These are phyloP conservation scores for Strongylocentrotus purpuratus DNA, from an alignment of 35 echinoderm and acorn worm genomes.

Conservation along the genomic window DNA sequence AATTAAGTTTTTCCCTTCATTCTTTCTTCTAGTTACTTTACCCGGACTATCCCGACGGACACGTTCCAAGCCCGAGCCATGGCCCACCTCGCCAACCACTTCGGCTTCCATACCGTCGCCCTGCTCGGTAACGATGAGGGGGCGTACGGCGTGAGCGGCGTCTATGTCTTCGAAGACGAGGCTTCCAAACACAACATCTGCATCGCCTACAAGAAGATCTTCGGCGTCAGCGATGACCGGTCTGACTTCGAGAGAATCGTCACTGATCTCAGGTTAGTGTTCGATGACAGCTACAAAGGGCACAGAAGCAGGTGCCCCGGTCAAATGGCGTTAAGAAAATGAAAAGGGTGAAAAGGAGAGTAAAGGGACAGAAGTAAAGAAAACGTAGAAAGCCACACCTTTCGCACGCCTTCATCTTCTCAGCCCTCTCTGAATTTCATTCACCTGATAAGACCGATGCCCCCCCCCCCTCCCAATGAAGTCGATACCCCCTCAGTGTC, in stretches of 20 bases:
- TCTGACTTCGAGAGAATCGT: constrained; percentile 55
- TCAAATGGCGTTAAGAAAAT: too few species aligned
- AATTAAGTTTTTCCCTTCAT: too few species aligned
- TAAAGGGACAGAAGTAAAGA: too few species aligned
- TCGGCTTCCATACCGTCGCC: constrained; percentile 66
- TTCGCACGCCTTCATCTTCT: too few species aligned
- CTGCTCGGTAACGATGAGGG: constrained; percentile 74
- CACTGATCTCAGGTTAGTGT: constrained; percentile 59
- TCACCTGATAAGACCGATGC: too few species aligned
- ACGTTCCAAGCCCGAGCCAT: constrained; percentile 64
- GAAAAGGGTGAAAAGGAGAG: too few species aligned
- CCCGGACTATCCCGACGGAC: constrained; percentile 61
- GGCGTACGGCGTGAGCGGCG: constrained; percentile 67
- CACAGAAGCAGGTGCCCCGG: too few species aligned
- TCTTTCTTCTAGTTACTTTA: constrained; percentile 74
- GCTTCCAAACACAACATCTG: constrained; percentile 59
- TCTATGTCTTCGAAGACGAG: constrained; percentile 58
- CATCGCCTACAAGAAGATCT: constrained; percentile 61
- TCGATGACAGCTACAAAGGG: neutral
- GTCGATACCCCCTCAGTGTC: too few species aligned
- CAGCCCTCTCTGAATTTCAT: too few species aligned
- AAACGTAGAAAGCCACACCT: too few species aligned
- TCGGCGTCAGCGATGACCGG: constrained; percentile 49
- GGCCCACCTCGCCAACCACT: constrained; percentile 57
- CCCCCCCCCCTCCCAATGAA: too few species aligned